These are phyloP conservation scores for Aphidius gifuensis DNA, from an alignment of 1,140 invertebrate genomes.

Conservation along the genomic window DNA sequence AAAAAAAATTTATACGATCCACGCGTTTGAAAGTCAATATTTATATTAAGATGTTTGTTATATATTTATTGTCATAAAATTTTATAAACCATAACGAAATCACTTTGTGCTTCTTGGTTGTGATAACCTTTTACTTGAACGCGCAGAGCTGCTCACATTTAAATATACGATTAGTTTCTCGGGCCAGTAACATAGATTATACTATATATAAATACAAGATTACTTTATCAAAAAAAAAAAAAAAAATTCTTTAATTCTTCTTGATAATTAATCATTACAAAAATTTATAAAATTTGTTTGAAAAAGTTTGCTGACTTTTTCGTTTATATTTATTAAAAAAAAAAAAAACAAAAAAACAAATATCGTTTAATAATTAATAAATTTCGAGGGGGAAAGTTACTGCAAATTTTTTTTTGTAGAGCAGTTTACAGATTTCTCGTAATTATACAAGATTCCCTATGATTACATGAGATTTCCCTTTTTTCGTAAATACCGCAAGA, in stretches of 20 bases:
- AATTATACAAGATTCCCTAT: no score
- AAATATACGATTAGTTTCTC: conserved; percentile 6
- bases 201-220: background rate
- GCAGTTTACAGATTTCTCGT: no score
- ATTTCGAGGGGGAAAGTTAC: background rate
- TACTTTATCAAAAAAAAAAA: no score
- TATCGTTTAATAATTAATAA: background rate
- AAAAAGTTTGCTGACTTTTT: no score
- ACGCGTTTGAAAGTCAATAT: background rate
- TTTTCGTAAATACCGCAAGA: no score
- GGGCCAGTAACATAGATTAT: conserved; percentile 19
- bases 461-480: no score
- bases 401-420: no score
- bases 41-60: conserved; percentile 9
- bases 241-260: background rate
- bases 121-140: conserved; percentile 15
- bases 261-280: background rate
- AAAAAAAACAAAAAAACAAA: background rate
- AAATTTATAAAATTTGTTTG: background rate
- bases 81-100: conserved; percentile 11
- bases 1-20: background rate
- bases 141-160: background rate
- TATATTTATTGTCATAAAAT: conserved; percentile 14
- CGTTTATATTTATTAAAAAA: no score
- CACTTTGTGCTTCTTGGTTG: background rate